Base-by-base conservation (phyloP, 2,888 invertebrate genomes). In the Nipponacmea schrenckii region DNA sequence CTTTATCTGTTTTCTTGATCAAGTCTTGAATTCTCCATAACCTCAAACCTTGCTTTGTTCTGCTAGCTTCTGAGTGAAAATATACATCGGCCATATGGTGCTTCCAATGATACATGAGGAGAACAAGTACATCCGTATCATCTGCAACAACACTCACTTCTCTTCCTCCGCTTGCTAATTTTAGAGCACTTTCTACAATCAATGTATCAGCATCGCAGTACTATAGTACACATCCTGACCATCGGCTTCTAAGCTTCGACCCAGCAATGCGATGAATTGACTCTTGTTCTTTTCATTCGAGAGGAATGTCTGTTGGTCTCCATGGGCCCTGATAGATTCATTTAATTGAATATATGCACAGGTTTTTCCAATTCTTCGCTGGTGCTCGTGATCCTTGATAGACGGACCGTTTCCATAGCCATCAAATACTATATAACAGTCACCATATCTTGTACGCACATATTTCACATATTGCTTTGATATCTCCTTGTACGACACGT, bases 61-160 rank as follows among this genome's bases (percentile, higher is more conserved):
- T 20, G 8, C 20, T n/a, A 20, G 56, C 20, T 56, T 56, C n/a
- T n/a, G 7, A 20, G 56, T 20, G 56, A 10, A 56, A 56, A 20
- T 20, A 56, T 20, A 56, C 20, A 56, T 56, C n/a, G n/a, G 56
- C n/a, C 20, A 56, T 56, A 20, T 31, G 31, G 2, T 31, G 31
- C 7, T 31, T 31, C 31, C 31, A 31, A 7, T 31, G 31, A 31
- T 31, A 20, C 56, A 56, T 56, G n/a, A 8, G 20, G 8, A 5
- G n/a, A 56, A 56, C 20, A 20, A 56, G 56, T 15, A 56, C 56
- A 56, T 56, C 20, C 56, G 56, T 56, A 56, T 56, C 56, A 56
- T 56, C 20, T 20, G 56, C 56, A 56, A 56, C 56, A 20, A 56
- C 56, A n/a, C n/a, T 56, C 56, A 56, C 56, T n/a, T 56, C 10